Evolutionary conservation across 2,888 invertebrate genomes (phyloP), one percentile per base, ranked within the genome.

Genomic region (Andricus quercusramuli): DNA sequence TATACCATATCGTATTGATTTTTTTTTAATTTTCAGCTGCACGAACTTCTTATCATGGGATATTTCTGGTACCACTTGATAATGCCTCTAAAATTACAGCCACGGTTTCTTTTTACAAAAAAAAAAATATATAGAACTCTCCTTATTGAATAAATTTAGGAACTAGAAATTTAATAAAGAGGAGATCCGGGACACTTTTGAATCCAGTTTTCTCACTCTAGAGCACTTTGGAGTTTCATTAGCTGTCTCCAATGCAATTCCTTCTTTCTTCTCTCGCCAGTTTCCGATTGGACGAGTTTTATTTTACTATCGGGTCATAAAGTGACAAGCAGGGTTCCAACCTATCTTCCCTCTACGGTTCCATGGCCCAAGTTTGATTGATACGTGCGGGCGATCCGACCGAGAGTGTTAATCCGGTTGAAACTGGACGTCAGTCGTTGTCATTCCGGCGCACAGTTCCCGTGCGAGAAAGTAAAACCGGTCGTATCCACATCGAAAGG

Each of bases 361-460:
- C 37, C 37, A 37, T 37, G 1, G 37, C 37, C 37, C 37, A 68
- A 22, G 68, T 68, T 74, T 13, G 32, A n/a, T 32, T 74, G 13
- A 47, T 17, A 5, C 3, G 47, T 13, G 13, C 17, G 47, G 47
- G 22, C 9, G 47, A 32, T n/a, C 20, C 8, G 3, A 41, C 29
- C 8, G 8, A 41, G 29, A 62, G 56, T 83, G 80, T 78, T 64
- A 85, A 88, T 88, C 86, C 85, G 85, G 89, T 88, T 89, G 65
- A 77, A 88, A 88, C 88, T 86, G 82, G 87, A 82, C 83, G n/a
- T 66, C 85, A 83, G 87, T 87, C 81, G 79, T 84, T 84, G 85
- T 80, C 82, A 84, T 86, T 83, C 67, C 83, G 74, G 76, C 83
- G 82, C 74, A 79, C 74, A 74, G 68, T 78, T 66, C 77, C 81